Base-by-base conservation (phyloP, 1,140 invertebrate genomes). In the Pinna nobilis region DNA sequence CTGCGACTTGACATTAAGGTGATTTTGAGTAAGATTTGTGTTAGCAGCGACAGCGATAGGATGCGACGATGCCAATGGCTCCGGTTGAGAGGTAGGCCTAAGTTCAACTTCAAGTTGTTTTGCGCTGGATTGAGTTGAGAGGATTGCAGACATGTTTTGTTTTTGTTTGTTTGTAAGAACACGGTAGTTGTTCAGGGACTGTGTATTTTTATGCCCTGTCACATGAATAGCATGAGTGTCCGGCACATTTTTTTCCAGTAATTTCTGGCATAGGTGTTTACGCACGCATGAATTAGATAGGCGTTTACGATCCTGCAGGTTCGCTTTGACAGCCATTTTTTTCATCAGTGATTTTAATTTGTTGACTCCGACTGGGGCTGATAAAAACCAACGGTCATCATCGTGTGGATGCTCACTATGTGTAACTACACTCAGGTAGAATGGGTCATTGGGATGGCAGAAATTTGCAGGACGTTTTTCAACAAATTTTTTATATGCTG, bases 191-290 rank as follows among this genome's bases (percentile, higher is more conserved):
- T 57, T 57, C 5, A 60, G 11, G 13, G 57, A 60, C 4, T 18
- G 11, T 2, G 53, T 7, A 57, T 57, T 57, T 32, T 44, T 57
- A 30, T 57, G 53, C 30, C 53, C 53, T 57, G 53, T 57, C n/a
- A n/a, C n/a, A n/a, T n/a, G n/a, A n/a, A n/a, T n/a, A n/a, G n/a
- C n/a, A n/a, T n/a, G n/a, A n/a, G 20, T 57, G 53, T 30, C 53
- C 4, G 53, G 53, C 25, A 57, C 28, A 32, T 57, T 9, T 15
- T 57, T 57, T 9, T 57, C 53, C n/a, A 32, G 9, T 7, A 57
- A 11, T 30, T 57, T 25, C 30, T 57, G 53, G 11, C 20, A 30
- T 3, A 57, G 53, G n/a, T 25, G 20, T 57, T 57, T 57, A 15
- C 53, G 15, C 11, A 57, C n/a, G 9, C 15, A 9, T 28, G 53